Conservation (phyloP, 1,140 invertebrate species). For the Sinella curviseta region DNA sequence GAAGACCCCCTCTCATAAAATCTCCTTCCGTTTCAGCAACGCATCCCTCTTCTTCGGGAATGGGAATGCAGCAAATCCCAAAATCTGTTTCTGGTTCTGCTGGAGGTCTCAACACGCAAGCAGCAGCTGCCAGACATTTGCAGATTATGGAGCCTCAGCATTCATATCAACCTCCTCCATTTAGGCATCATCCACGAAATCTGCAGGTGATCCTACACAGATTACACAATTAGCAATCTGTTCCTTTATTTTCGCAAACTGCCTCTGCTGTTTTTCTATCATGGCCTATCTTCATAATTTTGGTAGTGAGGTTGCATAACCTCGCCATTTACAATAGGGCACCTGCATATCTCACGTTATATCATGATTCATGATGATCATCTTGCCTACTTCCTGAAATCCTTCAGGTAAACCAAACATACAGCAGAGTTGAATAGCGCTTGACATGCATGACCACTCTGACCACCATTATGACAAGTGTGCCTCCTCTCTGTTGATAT, state of each 20-base stretch:
- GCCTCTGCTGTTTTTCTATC: neutral
- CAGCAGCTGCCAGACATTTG: neutral
- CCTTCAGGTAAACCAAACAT: neutral
- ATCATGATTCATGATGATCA: neutral
- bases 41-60: no score
- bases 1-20: slow-evolving; percentile 14
- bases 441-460: no score
- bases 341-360: no score
- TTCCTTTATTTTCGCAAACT: neutral
- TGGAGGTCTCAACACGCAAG: neutral
- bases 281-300: neutral
- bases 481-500: no score
- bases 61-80: neutral
- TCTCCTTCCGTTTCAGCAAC: neutral
- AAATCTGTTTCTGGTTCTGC: neutral
- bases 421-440: no score
- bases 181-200: neutral
- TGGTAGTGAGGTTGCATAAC: neutral
- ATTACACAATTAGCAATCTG: neutral
- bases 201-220: neutral
- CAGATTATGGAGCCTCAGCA: slow-evolving; percentile 11
- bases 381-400: slow-evolving; percentile 17
- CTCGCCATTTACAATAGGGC: no score
- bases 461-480: no score
- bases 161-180: neutral